A percentile compares a stretch with the other conserved stretches of the same genome.
Conservation (phyloP, 53 echinoderm and acorn worm genomes). For the Henricia sp. region DNA sequence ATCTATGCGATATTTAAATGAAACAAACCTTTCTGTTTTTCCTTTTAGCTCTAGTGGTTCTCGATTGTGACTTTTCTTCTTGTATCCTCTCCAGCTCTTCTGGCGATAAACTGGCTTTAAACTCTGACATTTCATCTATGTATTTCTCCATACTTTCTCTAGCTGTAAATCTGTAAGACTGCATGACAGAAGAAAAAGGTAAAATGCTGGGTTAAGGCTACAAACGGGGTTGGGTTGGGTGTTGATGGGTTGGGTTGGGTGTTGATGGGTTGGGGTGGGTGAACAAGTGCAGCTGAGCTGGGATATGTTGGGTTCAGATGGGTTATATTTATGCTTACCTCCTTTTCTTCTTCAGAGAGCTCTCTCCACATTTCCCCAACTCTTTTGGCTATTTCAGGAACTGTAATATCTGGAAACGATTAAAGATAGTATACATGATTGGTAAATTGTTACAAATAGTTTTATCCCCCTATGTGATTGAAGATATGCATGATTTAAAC, state of each 20-base stretch:
- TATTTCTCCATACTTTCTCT: slow-evolving; percentile 44
- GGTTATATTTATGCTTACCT: slow-evolving; percentile 12
- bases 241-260: not conserved
- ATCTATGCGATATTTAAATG: too few relatives aligned
- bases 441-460: not conserved
- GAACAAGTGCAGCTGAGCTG: too few relatives aligned
- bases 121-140: slow-evolving; percentile 20
- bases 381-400: slow-evolving; percentile 58
- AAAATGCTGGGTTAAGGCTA: not conserved
- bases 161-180: slow-evolving; percentile 61
- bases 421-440: not conserved
- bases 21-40: slow-evolving; percentile 23
- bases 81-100: slow-evolving; percentile 22
- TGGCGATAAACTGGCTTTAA: slow-evolving; percentile 35
- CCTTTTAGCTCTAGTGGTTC: slow-evolving; percentile 11
- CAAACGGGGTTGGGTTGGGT: not conserved
- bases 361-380: slow-evolving; percentile 67
- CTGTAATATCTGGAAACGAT: slow-evolving; percentile 38
- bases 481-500: not conserved
- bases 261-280: not conserved
- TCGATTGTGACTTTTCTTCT: slow-evolving; percentile 7
- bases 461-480: not conserved
- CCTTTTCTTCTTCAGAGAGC: slow-evolving; percentile 57
- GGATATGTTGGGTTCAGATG: not conserved
- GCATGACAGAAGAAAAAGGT: not conserved